A percentile compares a stretch with the other conserved stretches of the same genome.
phyloP scores from a whole-genome alignment of 2,888 invertebrate genomes.

The Melieria picta region DNA sequence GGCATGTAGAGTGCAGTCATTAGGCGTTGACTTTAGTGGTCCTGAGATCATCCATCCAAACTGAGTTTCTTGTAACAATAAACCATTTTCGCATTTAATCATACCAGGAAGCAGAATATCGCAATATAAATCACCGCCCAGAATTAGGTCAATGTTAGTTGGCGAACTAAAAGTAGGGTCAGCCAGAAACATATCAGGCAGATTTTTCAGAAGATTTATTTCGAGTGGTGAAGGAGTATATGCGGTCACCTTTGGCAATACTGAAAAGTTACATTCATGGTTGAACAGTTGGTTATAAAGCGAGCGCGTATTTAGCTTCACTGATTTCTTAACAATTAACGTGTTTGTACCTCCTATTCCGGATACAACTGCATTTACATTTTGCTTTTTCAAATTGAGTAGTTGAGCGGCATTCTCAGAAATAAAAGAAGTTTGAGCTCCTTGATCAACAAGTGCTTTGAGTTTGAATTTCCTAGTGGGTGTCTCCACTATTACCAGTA shows the following conservation, averaged over 20 bases:
- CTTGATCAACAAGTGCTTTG: slow-evolving; percentile 32
- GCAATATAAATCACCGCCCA: slow-evolving; percentile 29
- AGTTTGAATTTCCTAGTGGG: slow-evolving; percentile 16
- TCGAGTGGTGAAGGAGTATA: slow-evolving; percentile 2
- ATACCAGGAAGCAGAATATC: slow-evolving; percentile 23
- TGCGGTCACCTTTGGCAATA: slow-evolving; percentile 12
- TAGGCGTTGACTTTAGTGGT: not conserved
- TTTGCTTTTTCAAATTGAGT: slow-evolving; percentile 15
- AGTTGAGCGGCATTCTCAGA: slow-evolving; percentile 28
- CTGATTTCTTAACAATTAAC: slow-evolving; percentile 1
- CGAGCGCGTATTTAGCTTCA: slow-evolving; percentile 16
- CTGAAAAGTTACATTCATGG: slow-evolving; percentile 3
- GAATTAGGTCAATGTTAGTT: slow-evolving; percentile 29
- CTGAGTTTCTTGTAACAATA: slow-evolving; percentile 34
- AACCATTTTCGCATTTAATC: slow-evolving; percentile 31
- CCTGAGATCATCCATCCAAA: slow-evolving; percentile 31
- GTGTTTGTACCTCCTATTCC: slow-evolving; percentile 18
- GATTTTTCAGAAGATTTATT: not conserved
- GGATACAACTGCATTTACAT: slow-evolving; percentile 1
- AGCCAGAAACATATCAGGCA: slow-evolving; percentile 19
- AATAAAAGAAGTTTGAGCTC: slow-evolving; percentile 28
- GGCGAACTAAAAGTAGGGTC: slow-evolving; percentile 21
- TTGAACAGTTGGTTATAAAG: not conserved
- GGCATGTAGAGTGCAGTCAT: slow-evolving; percentile 11
- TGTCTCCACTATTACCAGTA: slow-evolving; percentile 14